phyloP scores from a whole-genome alignment of 2,797 vertebrate species.

The Glyptemys insculpta region DNA sequence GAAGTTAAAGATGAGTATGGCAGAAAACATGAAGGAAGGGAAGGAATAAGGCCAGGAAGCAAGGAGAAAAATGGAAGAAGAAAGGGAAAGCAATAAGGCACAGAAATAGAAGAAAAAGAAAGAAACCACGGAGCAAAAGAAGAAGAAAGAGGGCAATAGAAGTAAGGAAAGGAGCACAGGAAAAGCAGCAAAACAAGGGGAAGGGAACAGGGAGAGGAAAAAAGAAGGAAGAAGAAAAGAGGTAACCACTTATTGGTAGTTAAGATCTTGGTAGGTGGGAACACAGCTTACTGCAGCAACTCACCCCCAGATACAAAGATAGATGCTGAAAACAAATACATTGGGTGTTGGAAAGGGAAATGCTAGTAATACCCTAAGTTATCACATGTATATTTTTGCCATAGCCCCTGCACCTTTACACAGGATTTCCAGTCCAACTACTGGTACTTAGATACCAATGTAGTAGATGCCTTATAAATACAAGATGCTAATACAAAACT shows the following conservation, averaged over 20 bases:
- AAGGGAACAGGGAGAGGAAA: too few relatives aligned
- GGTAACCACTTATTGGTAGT: not conserved
- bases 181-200: not conserved
- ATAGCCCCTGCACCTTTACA: not conserved
- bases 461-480: not conserved
- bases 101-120: not conserved
- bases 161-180: not conserved
- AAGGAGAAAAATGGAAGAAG: not conserved
- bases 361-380: not conserved
- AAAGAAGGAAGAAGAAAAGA: not conserved
- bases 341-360: not conserved
- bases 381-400: not conserved
- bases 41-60: not conserved
- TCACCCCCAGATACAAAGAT: not conserved
- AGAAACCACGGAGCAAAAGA: not conserved
- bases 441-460: not conserved
- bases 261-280: not conserved
- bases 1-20: slow-evolving; percentile 72
- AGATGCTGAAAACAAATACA: not conserved
- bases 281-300: not conserved
- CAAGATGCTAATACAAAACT: accelerated
- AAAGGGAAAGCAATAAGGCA: not conserved
- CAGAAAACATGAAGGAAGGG: slow-evolving; percentile 64
- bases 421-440: not conserved
- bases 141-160: slow-evolving; percentile 24